These are phyloP conservation scores for Spondyliosoma cantharus DNA, from an alignment of 2,797 vertebrate genomes.

Conservation along the genomic window DNA sequence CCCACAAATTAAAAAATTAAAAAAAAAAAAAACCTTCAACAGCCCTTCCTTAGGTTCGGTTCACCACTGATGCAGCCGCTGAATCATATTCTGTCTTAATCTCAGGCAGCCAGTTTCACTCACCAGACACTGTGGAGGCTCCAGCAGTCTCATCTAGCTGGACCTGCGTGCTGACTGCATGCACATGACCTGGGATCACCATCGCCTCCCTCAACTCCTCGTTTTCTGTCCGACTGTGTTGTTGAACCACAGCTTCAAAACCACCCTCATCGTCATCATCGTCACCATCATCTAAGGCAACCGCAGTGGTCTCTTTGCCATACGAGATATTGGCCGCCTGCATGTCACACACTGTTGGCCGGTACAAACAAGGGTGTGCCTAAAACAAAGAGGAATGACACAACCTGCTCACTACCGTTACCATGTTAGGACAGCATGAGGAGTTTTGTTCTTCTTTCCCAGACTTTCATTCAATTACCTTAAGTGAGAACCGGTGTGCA, in stretches of 20 bases:
- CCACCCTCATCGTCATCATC: constrained; percentile 24
- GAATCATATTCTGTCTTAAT: background rate
- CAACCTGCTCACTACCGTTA: background rate
- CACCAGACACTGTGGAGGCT: constrained; percentile 35
- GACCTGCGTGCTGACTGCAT: constrained; percentile 21
- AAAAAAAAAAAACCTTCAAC: too few relatives aligned
- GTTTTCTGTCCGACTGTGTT: constrained; percentile 7
- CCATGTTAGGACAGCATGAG: background rate
- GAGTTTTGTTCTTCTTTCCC: too few relatives aligned
- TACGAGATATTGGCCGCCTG: constrained; percentile 42
- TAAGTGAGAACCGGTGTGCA: constrained; percentile 8
- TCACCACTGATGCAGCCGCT: too few relatives aligned
- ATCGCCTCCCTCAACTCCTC: background rate
- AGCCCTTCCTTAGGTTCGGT: too few relatives aligned
- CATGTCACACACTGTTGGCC: constrained; percentile 44
- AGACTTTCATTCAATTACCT: constrained; percentile 52
- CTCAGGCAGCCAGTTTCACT: background rate
- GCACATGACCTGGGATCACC: constrained; percentile 22
- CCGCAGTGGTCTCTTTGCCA: constrained; percentile 25
- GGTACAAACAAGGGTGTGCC: constrained; percentile 18
- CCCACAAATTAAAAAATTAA: too few relatives aligned
- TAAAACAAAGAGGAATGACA: constrained; percentile 10
- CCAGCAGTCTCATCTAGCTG: constrained; percentile 5
- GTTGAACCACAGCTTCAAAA: background rate
- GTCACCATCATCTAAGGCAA: constrained; percentile 26